A percentile compares a stretch with the other conserved stretches of the same genome.
These are phyloP conservation scores for Apis cerana DNA, from an alignment of 1,140 invertebrate species.

Conservation along the genomic window DNA sequence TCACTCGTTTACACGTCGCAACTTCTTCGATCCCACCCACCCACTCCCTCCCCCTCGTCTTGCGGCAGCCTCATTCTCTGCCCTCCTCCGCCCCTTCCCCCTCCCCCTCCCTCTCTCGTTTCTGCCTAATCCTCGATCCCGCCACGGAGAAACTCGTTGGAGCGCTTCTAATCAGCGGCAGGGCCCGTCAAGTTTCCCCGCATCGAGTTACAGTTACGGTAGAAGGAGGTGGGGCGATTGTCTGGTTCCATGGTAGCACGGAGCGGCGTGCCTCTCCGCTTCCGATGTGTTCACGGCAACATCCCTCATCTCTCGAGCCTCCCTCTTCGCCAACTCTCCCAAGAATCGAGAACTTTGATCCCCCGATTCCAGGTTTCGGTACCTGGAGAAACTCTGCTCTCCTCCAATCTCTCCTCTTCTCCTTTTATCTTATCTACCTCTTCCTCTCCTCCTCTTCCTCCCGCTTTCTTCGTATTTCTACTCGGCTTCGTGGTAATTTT, in stretches of 20 bases:
- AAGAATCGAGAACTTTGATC: constrained; percentile 68
- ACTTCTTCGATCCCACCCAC: constrained; percentile 9
- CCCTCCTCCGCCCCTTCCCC: neutral
- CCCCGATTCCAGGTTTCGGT: constrained; percentile 51
- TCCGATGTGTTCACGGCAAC: constrained; percentile 39
- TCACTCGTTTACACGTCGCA: constrained; percentile 36
- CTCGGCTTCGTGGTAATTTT: too few species aligned
- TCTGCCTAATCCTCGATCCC: constrained; percentile 73
- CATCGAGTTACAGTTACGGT: constrained; percentile 67
- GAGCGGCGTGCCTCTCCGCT: neutral
- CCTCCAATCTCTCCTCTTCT: neutral
- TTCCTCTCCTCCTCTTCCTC: neutral
- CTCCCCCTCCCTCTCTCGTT: constrained; percentile 21
- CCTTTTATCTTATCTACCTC: constrained; percentile 15
- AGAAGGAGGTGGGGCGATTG: constrained; percentile 22
- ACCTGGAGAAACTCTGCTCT: constrained; percentile 57
- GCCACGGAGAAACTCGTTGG: constrained; percentile 74
- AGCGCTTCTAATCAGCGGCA: constrained; percentile 78
- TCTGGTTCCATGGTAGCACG: constrained; percentile 15
- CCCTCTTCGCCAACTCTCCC: constrained; percentile 25
- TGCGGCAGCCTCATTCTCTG: neutral
- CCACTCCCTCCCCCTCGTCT: neutral
- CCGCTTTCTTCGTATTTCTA: too few species aligned
- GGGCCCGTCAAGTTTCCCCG: constrained; percentile 73
- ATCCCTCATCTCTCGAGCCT: constrained; percentile 40